These are phyloP conservation scores for Dreissena rostriformis DNA, from an alignment of 1,140 invertebrate genomes.

Conservation along the genomic window DNA sequence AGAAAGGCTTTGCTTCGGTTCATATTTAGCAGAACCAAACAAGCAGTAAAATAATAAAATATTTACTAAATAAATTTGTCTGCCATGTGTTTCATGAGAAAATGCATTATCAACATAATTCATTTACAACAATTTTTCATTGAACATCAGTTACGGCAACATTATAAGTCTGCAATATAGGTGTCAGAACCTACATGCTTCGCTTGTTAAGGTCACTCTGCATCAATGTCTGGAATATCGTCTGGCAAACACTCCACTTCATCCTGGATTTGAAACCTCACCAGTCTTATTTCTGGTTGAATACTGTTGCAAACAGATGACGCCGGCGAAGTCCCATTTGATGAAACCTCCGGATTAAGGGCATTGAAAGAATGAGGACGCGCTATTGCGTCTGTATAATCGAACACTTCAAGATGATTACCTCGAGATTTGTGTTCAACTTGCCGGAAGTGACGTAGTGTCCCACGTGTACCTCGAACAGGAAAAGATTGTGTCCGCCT, in stretches of 20 bases:
- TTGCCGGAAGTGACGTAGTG: not conserved
- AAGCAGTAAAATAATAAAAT: no score
- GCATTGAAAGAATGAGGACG: constrained; percentile 64
- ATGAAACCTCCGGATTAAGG: constrained; percentile 12
- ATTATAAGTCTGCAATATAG: no score
- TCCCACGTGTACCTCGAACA: constrained; percentile 10
- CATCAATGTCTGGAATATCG: constrained; percentile 18
- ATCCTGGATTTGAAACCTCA: not conserved
- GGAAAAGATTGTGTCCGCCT: constrained; percentile 64
- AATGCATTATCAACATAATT: no score
- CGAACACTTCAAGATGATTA: not conserved
- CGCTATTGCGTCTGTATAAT: constrained; percentile 29
- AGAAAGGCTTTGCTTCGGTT: no score
- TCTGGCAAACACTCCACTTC: constrained; percentile 3
- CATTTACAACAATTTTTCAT: no score
- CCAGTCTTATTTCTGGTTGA: not conserved
- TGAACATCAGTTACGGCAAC: no score
- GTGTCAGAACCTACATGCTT: no score
- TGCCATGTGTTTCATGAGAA: no score
- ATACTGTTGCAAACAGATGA: no score
- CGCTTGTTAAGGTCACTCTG: not conserved
- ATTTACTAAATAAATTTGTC: no score
- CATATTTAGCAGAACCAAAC: no score
- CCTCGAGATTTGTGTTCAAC: not conserved
- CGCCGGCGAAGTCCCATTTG: no score